phyloP scores from a whole-genome alignment of 2,113 vertebrate genomes.

The Ivindomyrus marchei region DNA sequence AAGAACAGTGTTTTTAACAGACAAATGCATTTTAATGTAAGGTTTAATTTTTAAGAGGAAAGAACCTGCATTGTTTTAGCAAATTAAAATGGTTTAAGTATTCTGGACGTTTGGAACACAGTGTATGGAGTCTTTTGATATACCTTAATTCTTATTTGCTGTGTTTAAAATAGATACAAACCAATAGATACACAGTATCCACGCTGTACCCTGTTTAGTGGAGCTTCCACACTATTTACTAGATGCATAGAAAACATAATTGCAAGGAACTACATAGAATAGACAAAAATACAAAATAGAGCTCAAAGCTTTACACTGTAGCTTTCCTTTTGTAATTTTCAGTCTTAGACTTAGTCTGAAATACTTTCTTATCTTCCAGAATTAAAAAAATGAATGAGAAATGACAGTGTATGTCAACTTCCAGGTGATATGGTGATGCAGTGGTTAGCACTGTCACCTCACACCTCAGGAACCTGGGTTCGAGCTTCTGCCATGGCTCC shows the following conservation, averaged over 20 bases:
- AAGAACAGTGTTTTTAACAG: background rate
- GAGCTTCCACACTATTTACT: background rate
- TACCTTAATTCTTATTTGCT: background rate
- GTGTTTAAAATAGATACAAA: background rate
- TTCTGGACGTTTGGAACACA: too few species aligned
- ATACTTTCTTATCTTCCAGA: background rate
- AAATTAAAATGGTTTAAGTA: too few species aligned
- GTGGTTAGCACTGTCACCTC: too few species aligned
- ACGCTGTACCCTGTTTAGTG: background rate
- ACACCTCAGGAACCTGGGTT: too few species aligned
- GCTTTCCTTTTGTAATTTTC: background rate
- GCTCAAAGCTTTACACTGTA: background rate
- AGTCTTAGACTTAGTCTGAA: background rate
- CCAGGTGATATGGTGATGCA: too few species aligned
- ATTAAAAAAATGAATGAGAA: background rate
- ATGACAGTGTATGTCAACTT: background rate
- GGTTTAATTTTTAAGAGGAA: too few species aligned
- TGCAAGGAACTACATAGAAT: too few species aligned
- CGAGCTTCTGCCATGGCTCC: too few species aligned
- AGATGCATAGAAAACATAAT: too few species aligned
- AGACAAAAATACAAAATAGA: background rate
- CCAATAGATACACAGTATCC: background rate
- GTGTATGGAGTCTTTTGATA: too few species aligned
- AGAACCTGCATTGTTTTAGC: too few species aligned
- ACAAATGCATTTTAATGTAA: background rate